These are phyloP conservation scores for Heteromurus nitidus DNA, from an alignment of 2,888 invertebrate species.

Conservation along the genomic window DNA sequence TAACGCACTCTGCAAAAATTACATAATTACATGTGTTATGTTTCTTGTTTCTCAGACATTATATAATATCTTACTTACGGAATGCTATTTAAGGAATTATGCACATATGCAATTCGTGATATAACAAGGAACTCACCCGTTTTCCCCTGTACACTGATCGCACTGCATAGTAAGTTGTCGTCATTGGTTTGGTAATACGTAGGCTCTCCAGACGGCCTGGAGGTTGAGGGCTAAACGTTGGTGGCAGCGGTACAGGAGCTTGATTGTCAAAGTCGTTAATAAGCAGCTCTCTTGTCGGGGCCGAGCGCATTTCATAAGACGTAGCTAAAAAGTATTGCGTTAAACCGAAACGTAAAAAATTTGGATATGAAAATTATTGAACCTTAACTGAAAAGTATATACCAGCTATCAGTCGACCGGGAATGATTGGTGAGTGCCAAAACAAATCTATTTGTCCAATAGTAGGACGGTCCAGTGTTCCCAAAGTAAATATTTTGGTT, in stretches of 20 bases:
- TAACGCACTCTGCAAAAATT: conserved; percentile 13
- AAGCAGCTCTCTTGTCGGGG: conserved; percentile 4
- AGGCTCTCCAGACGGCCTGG: conserved; percentile 13
- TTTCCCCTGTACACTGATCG: conserved; percentile 39
- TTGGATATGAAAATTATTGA: neutral
- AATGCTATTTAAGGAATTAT: neutral
- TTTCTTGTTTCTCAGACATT: neutral
- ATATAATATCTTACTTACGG: neutral
- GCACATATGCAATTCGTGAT: neutral
- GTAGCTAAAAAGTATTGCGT: neutral
- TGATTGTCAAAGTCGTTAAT: conserved; percentile 45
- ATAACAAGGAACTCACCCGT: conserved; percentile 1
- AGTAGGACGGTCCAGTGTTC: neutral
- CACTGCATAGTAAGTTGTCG: conserved; percentile 42
- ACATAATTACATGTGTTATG: neutral
- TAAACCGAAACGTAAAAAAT: neutral
- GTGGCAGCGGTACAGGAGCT: neutral
- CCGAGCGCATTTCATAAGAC: conserved; percentile 41
- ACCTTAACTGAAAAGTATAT: neutral
- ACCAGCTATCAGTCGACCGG: conserved; percentile 18
- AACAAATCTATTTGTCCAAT: conserved; percentile 9
- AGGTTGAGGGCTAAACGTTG: conserved; percentile 27
- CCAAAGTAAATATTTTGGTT: conserved; percentile 16
- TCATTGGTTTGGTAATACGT: neutral
- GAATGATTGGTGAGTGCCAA: conserved; percentile 47